Evolutionary conservation across 2,888 invertebrate species (phyloP).

Genomic region (Prosapia bicincta): DNA sequence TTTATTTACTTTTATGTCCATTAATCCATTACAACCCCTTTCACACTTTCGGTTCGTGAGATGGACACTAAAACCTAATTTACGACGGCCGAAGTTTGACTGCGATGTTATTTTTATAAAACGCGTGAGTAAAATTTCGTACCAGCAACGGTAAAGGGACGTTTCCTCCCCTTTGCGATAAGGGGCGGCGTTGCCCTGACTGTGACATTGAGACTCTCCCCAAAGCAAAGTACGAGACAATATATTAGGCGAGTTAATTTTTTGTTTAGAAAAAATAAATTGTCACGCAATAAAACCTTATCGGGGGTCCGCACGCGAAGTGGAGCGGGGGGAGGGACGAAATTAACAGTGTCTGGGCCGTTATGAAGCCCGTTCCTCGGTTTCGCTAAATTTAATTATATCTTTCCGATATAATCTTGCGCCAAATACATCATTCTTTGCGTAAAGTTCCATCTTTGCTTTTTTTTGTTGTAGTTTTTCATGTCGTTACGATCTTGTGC

Average conservation of each 20-base stretch:
- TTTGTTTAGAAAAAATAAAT: background rate
- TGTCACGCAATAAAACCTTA: background rate
- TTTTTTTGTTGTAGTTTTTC: background rate
- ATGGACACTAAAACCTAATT: background rate
- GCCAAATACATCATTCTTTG: background rate
- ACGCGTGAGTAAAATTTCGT: background rate
- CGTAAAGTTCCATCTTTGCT: background rate
- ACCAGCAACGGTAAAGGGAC: background rate
- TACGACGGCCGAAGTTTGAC: background rate
- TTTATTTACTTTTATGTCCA: background rate
- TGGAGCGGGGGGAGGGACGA: background rate
- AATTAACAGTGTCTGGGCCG: background rate
- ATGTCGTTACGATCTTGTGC: background rate
- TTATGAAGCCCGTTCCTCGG: background rate
- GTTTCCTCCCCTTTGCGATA: background rate
- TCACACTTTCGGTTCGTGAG: background rate
- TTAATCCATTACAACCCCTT: background rate
- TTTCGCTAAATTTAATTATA: background rate
- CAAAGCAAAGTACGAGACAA: background rate
- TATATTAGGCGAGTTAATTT: background rate
- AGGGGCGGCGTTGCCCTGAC: background rate
- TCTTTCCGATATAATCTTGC: background rate
- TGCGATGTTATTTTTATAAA: background rate
- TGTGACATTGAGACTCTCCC: background rate
- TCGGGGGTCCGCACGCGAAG: background rate